Percentiles rank a stretch among this genome's conserved stretches.
These are phyloP conservation scores for Mesorhabditis spiculigera DNA, from an alignment of 2,888 invertebrate species.

Conservation along the genomic window DNA sequence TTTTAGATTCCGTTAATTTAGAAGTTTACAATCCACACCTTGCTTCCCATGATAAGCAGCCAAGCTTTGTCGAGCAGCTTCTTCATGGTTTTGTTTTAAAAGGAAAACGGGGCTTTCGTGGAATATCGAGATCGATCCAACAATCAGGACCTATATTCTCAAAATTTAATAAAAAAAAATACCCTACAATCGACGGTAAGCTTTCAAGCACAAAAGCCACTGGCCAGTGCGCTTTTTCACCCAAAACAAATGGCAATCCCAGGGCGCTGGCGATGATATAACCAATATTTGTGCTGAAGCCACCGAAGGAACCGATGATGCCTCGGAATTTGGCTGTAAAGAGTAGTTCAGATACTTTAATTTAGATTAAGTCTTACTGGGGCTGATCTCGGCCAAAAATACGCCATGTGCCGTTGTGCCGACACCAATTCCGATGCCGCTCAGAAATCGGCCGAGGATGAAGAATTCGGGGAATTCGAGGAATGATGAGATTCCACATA, in stretches of 20 bases:
- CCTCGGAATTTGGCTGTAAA: conserved; percentile 36
- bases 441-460: conserved; percentile 32
- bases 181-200: conserved; percentile 22
- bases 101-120: conserved; percentile 37
- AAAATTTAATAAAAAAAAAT: neutral
- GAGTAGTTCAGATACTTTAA: neutral
- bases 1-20: neutral
- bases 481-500: conserved; percentile 20
- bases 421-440: conserved; percentile 47
- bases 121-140: conserved; percentile 17
- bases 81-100: conserved; percentile 23
- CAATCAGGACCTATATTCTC: conserved; percentile 15
- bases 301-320: conserved; percentile 42
- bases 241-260: conserved; percentile 41
- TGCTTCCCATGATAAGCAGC: conserved; percentile 17
- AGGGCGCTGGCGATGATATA: conserved; percentile 38
- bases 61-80: conserved; percentile 31
- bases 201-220: conserved; percentile 35
- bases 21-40: neutral
- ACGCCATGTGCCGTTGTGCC: conserved; percentile 44
- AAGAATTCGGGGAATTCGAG: conserved; percentile 32
- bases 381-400: conserved; percentile 46
- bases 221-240: conserved; percentile 36
- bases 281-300: conserved; percentile 42
- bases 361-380: conserved; percentile 22